Evolutionary conservation across 2,888 invertebrate species (phyloP), one percentile per base, ranked within the genome.

Genomic region (Ormyrus labotus): DNA sequence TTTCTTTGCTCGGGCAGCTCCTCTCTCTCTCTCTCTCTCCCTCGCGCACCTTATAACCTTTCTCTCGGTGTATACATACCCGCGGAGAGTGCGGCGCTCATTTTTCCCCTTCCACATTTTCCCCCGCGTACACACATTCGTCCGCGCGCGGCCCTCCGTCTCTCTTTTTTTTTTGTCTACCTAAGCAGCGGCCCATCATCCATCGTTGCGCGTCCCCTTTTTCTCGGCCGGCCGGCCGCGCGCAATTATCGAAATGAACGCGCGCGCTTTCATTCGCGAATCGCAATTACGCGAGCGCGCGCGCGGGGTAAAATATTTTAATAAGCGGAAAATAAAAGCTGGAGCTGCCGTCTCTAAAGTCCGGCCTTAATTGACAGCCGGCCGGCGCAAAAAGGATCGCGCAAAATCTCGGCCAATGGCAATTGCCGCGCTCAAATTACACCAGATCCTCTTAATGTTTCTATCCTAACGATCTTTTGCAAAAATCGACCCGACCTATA

Each of bases 1-100:
- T 85, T 84, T 80, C 82, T 82, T 82, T 82, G 78, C 80, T 80
- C 34, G 34, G 34, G 34, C 34, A 34, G 34, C 34, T 34, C 34
- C 34, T 34, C 34, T 34, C 34, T 34, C 34, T 34, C 34, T 34
- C 34, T 34, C 34, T 34, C 34, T 64, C 72, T 47, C 71, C 47
- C 72, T 61, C 74, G 77, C 68, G 72, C 74, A 34, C 34, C 34
- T 34, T 34, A 34, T 34, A 34, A 34, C 34, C 34, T 34, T 34
- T 34, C 34, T 34, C 34, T 4, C 34, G 4, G 3, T 4, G 4
- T 34, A 34, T 34, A 34, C 34, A 34, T 34, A 34, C 34, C 34
- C 34, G 19, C 19, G 19, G 34, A 34, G 34, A 34, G 34, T 4
- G 34, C 34, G 3, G 51, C 80, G 34, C 6, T 61, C 51, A 13